Evolutionary conservation across 2,888 invertebrate genomes (phyloP).

Genomic region (Girardia tigrina): DNA sequence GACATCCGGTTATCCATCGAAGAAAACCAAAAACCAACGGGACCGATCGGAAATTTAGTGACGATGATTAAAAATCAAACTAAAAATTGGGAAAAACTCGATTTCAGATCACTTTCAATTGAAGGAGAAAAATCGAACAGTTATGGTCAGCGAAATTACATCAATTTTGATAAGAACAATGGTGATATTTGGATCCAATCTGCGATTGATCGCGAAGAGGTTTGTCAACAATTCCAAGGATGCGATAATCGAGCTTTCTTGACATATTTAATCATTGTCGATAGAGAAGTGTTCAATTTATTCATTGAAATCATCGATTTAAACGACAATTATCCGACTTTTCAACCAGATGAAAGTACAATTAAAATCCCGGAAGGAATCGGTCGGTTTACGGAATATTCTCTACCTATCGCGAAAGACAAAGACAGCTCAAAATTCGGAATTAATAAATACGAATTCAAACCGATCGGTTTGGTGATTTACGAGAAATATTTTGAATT

Average conservation of each 20-base stretch:
- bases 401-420: not conserved
- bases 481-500: not conserved
- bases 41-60: not conserved
- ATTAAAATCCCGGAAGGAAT: not conserved
- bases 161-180: not conserved
- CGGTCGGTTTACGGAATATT: not conserved
- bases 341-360: constrained; percentile 8
- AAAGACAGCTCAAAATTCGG: not conserved
- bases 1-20: not conserved
- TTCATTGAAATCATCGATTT: constrained; percentile 26
- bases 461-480: not conserved
- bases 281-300: not conserved
- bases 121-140: not conserved
- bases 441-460: not conserved
- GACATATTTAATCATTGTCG: not conserved
- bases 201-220: not conserved
- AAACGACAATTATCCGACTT: constrained; percentile 29
- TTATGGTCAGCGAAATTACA: not conserved
- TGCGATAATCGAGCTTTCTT: not conserved
- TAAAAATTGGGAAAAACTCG: not conserved
- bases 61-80: constrained; percentile 14
- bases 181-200: not conserved
- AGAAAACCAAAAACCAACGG: constrained; percentile 8
- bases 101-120: not conserved
- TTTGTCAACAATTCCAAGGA: not conserved